These are phyloP conservation scores for Armadillidium nasatum DNA, from an alignment of 1,140 invertebrate species.

Conservation along the genomic window DNA sequence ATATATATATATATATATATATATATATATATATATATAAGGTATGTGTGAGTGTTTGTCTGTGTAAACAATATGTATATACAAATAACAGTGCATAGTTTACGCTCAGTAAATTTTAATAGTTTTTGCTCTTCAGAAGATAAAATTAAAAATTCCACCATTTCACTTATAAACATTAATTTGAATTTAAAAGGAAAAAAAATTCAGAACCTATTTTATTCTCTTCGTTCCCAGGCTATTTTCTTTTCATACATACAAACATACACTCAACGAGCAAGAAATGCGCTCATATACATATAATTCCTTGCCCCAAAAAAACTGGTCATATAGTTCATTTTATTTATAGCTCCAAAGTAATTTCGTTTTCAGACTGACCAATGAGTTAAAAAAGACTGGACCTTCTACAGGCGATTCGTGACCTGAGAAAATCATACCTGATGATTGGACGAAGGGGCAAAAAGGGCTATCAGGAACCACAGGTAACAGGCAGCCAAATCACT, in stretches of 20 bases:
- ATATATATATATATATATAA: no score
- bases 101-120: no score
- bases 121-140: no score
- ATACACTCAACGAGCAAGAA: background rate
- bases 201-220: background rate
- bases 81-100: no score
- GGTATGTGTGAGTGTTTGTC: no score
- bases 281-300: background rate
- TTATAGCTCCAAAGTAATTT: background rate
- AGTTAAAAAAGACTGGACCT: background rate
- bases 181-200: no score
- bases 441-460: background rate
- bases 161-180: no score
- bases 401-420: background rate
- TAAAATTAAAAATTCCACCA: no score
- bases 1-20: no score
- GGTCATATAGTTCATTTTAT: slow-evolving; percentile 6
- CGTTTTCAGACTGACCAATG: background rate
- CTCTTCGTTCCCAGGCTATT: background rate
- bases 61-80: no score
- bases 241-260: background rate
- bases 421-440: slow-evolving; percentile 11
- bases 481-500: slow-evolving; percentile 2
- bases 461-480: background rate
- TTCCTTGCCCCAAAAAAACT: background rate